Evolutionary conservation across 2,888 invertebrate genomes (phyloP).

Genomic region (Idaea straminata): DNA sequence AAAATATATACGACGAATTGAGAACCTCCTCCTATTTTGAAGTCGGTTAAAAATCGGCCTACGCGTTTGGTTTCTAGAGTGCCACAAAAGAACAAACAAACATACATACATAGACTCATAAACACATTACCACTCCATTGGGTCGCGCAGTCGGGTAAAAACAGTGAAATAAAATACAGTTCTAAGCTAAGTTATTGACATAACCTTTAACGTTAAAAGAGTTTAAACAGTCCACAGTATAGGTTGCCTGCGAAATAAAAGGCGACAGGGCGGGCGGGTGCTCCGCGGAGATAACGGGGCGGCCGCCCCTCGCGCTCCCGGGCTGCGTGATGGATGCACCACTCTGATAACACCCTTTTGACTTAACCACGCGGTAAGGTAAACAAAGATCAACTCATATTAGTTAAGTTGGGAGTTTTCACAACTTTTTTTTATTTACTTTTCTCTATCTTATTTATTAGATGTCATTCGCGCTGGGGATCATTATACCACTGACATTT

Average conservation of each 20-base stretch:
- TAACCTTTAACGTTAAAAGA: conserved; percentile 43
- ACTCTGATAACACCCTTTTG: conserved; percentile 39
- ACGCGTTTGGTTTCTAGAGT: too few species aligned
- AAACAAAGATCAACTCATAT: conserved; percentile 27
- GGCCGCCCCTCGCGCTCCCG: conserved; percentile 38
- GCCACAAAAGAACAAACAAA: too few species aligned
- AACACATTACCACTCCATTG: neutral
- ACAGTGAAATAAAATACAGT: neutral
- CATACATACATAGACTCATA: too few species aligned
- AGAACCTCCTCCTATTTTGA: too few species aligned
- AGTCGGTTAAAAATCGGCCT: too few species aligned
- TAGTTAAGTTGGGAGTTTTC: conserved; percentile 19
- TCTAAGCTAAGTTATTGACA: conserved; percentile 39
- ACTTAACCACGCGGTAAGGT: conserved; percentile 34
- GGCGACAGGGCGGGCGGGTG: conserved; percentile 47
- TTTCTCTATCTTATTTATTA: conserved; percentile 15
- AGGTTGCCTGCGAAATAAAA: conserved; percentile 49
- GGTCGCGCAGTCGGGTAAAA: too few species aligned
- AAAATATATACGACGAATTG: neutral
- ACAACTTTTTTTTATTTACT: conserved; percentile 21
- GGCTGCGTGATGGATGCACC: conserved; percentile 42
- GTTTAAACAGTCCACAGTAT: conserved; percentile 42
- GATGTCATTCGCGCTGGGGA: conserved; percentile 5
- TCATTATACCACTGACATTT: conserved; percentile 2
- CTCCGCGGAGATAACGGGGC: conserved; percentile 44